These are phyloP conservation scores for Galago senegalensis DNA, from an alignment of 2,797 vertebrate species.

Conservation along the genomic window DNA sequence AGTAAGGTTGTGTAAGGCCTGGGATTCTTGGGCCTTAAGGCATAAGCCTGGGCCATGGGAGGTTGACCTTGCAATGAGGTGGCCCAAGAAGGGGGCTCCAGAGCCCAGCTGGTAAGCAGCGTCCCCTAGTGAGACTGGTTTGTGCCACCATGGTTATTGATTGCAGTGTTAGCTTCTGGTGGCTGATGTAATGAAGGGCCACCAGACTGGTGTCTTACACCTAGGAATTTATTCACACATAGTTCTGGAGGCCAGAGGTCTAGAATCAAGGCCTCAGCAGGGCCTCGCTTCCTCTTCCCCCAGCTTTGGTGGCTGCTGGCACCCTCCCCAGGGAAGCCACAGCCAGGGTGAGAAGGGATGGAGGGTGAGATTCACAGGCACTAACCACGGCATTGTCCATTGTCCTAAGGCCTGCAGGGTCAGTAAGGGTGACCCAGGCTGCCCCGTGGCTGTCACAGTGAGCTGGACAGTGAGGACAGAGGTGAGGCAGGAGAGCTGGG, in stretches of 20 bases:
- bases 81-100: background rate
- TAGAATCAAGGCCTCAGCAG: too few relatives aligned
- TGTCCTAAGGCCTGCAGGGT: too few relatives aligned
- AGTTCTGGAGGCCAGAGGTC: background rate
- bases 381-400: too few relatives aligned
- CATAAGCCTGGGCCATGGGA: background rate
- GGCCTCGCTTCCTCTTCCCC: too few relatives aligned
- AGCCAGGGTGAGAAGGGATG: background rate
- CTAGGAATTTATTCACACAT: background rate
- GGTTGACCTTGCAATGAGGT: too few relatives aligned
- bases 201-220: rapidly evolving
- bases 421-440: background rate
- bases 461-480: rapidly evolving
- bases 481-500: background rate
- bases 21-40: background rate
- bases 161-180: too few relatives aligned
- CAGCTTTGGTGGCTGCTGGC: too few relatives aligned
- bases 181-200: background rate
- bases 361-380: background rate
- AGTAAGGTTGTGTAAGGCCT: background rate
- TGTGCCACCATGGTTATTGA: too few relatives aligned
- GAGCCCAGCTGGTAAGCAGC: rapidly evolving
- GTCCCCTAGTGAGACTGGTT: too few relatives aligned
- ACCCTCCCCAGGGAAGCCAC: too few relatives aligned
- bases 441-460: background rate